Percentiles rank a stretch among this genome's conserved stretches.
Evolutionary conservation across 30 jellyfish, hydroid and myxozoan genomes (phyloP).

Genomic region (Aurelia sp.): DNA sequence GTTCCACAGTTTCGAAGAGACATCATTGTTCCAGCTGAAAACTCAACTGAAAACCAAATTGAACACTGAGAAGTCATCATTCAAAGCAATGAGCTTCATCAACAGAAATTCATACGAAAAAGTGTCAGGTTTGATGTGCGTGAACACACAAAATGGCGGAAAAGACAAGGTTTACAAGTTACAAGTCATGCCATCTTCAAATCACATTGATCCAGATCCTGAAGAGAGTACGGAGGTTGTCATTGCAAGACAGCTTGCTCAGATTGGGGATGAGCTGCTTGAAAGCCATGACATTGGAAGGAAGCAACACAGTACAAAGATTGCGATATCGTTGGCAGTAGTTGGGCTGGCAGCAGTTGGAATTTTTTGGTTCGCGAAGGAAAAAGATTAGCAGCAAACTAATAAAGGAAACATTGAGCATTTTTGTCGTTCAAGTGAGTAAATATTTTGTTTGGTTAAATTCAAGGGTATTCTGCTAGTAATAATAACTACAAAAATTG

Average conservation of each 20-base stretch:
- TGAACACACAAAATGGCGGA: neutral
- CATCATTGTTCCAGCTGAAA: neutral
- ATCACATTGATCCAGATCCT: slow-evolving; percentile 56
- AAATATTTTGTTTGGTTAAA: too few relatives aligned
- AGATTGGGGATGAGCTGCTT: slow-evolving; percentile 47
- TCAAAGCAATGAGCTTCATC: neutral
- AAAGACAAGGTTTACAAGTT: neutral
- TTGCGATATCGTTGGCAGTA: slow-evolving; percentile 42
- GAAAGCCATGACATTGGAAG: slow-evolving; percentile 19
- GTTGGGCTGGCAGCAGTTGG: slow-evolving; percentile 62
- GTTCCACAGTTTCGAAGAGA: slow-evolving; percentile 29
- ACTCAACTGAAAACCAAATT: slow-evolving; percentile 6
- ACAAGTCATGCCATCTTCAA: slow-evolving; percentile 1
- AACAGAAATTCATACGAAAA: neutral
- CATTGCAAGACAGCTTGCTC: slow-evolving; percentile 48
- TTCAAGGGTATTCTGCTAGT: too few relatives aligned
- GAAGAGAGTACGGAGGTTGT: slow-evolving; percentile 31
- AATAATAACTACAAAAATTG: too few relatives aligned
- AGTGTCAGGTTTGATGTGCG: slow-evolving; percentile 18
- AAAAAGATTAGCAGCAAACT: neutral
- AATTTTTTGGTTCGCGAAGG: slow-evolving; percentile 11
- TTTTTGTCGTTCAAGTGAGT: too few relatives aligned
- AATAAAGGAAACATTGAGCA: neutral
- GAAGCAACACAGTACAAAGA: neutral
- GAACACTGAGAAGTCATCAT: neutral